Conservation (phyloP, 1,140 invertebrate species). For the Piezodorus guildinii region DNA sequence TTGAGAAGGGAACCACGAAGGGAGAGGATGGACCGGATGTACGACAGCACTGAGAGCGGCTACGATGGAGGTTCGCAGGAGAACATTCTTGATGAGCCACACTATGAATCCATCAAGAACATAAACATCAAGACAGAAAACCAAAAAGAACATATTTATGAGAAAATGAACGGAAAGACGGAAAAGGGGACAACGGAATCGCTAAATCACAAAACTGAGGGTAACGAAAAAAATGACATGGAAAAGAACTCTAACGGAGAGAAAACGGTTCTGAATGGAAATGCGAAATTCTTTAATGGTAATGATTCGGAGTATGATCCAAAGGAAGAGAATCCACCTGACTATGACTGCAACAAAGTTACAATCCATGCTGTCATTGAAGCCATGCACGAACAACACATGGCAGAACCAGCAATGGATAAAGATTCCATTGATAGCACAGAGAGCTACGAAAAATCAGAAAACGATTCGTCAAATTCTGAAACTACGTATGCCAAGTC, state of each 20-base stretch:
- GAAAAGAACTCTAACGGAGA: not conserved
- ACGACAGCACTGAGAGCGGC: slow-evolving; percentile 17
- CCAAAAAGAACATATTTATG: not conserved
- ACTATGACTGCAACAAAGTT: not conserved
- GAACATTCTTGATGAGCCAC: not conserved
- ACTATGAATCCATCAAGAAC: slow-evolving; percentile 1
- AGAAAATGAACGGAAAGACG: not conserved
- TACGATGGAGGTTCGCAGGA: slow-evolving; percentile 20
- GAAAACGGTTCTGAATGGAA: not conserved
- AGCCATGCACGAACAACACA: not conserved
- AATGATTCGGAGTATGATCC: not conserved
- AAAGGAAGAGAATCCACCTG: not conserved
- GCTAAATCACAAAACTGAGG: too few species aligned
- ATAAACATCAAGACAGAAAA: not conserved
- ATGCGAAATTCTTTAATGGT: not conserved
- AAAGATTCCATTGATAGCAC: not conserved
- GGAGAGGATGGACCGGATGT: not conserved
- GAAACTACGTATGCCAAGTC: too few species aligned
- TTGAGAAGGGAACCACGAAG: not conserved
- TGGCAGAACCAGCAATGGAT: not conserved
- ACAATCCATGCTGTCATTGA: slow-evolving; percentile 3
- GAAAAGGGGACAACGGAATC: not conserved
- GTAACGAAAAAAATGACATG: not conserved
- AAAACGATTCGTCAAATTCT: too few species aligned
- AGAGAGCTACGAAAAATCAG: not conserved